Base-by-base conservation (phyloP, 2,888 invertebrate species). In the Notodonta dromedarius region DNA sequence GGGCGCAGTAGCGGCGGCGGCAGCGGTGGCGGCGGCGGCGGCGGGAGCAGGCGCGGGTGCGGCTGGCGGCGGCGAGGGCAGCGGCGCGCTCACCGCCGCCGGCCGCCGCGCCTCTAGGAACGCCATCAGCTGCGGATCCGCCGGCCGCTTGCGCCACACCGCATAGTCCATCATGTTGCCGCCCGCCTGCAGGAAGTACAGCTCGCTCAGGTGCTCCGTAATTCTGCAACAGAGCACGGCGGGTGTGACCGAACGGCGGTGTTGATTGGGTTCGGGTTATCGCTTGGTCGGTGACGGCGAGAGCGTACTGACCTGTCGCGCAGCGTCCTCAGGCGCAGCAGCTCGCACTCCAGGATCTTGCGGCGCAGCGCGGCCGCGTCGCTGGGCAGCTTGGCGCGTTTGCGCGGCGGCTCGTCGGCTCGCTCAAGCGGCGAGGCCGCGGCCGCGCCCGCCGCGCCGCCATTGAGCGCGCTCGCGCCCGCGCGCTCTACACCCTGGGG, bases 91-190 rank as follows among this genome's bases (percentile, higher is more conserved):
- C 51, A 78, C 79, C 12, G 84, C 94, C 70, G 95, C 94, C 77
- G 96, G 94, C 65, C 95, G 94, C 76, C 96, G 95, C 79, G 96
- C 96, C 81, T 96, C 96, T 76, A 97, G 92, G 87, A 97, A 97
- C 60, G 96, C 95, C 65, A 96, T 84, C 82, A 97, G 96, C 85
- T 96, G 96, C 65, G 96, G 95, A 71, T 96, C 95, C 62, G 97
- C 95, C 70, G 97, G 96, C 77, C 96, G 94, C 88, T 97, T 97
- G 75, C 96, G 96, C 97, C 98, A 98, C 74, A 95, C 94, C 75
- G 95, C 95, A 89, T 96, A 97, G 87, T 98, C 98, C 95, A 98
- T 96, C 94, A 98, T 95, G 91, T 97, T 97, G 69, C 97, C 97
- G 76, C 97, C 97, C 78, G 95, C 95, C 91, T 97, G 97, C 78